Evolutionary conservation across 1,140 invertebrate species (phyloP), one percentile per base, ranked within the genome.

Genomic region (Pseudobourletiella spinata): DNA sequence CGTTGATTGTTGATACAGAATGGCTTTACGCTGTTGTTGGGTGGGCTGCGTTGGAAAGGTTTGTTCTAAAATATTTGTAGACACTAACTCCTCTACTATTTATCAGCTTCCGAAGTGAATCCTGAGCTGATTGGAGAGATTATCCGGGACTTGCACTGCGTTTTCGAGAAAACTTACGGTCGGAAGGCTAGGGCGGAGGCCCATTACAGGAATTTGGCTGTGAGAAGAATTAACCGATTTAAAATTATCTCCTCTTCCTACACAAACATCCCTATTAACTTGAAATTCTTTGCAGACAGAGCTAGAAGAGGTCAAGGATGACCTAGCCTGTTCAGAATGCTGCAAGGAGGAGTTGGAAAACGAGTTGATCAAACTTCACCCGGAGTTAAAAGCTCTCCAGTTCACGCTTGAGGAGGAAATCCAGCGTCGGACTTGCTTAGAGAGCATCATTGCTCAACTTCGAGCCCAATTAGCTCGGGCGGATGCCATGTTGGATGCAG

Each of bases 91-190:
- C n/a, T n/a, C n/a, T n/a, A n/a, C n/a, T n/a, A n/a, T n/a, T n/a
- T n/a, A n/a, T n/a, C n/a, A n/a, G n/a, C n/a, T n/a, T n/a, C n/a
- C 11, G 62, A 59, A 28, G 29, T 39, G 1, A 43, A 56, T 61
- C 42, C 52, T 3, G 4, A 25, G 15, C 18, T 65, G 11, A 4
- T 65, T 39, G 22, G 43, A 15, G 52, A 56, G 18, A 32, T 64
- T 44, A 14, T 67, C 3, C 35, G 62, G 3, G 65, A 67, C 22
- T 30, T 67, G 1, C 14, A 25, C 8, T 67, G 65, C 26, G 61
- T 67, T 30, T 46, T 64, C 39, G 65, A 67, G 0, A 67, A 64
- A 29, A 43, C 65, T 3, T 64, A 46, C 22, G 65, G 65, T 1
- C 35, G 16, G 2, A 44, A 54, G 16, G 50, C 22, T 15, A 44